A percentile compares a stretch with the other conserved stretches of the same genome.
These are phyloP conservation scores for Typhlichthys eigenmanni DNA, from an alignment of 2,797 vertebrate species.

Conservation along the genomic window DNA sequence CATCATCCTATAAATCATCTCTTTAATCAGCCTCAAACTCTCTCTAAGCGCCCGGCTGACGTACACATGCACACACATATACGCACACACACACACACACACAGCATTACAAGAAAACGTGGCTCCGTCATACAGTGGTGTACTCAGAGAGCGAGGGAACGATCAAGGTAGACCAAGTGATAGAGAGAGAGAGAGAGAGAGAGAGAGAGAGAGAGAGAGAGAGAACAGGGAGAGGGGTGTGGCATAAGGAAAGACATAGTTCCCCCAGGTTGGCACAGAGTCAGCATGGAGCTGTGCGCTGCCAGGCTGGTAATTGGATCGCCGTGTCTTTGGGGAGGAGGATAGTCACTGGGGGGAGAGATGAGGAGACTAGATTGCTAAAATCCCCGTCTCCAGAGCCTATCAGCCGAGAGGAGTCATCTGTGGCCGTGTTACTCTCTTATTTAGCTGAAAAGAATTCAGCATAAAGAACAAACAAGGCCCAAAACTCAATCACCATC, in stretches of 20 bases:
- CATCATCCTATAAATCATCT: slow-evolving; percentile 78
- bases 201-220: slow-evolving; percentile 32
- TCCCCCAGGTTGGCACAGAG: slow-evolving; percentile 56
- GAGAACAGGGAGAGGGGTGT: slow-evolving; percentile 14
- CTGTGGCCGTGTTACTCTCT: slow-evolving; percentile 38
- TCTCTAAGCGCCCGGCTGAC: slow-evolving; percentile 63
- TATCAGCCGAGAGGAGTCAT: slow-evolving; percentile 43
- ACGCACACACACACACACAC: slow-evolving; percentile 7
- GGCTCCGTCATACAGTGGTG: slow-evolving; percentile 45
- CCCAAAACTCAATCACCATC: slow-evolving; percentile 42
- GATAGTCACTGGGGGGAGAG: slow-evolving; percentile 37
- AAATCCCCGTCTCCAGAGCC: slow-evolving; percentile 57
- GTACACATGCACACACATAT: neutral
- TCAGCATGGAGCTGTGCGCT: slow-evolving; percentile 50
- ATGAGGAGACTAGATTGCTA: slow-evolving; percentile 44
- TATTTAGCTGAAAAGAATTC: slow-evolving; percentile 52
- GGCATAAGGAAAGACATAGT: slow-evolving; percentile 37
- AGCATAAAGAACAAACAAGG: slow-evolving; percentile 40
- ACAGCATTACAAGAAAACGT: slow-evolving; percentile 30
- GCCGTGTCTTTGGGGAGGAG: slow-evolving; percentile 55
- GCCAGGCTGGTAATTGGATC: slow-evolving; percentile 71
- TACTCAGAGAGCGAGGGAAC: slow-evolving; percentile 40
- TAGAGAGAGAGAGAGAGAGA: slow-evolving; percentile 50
- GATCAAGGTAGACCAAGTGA: slow-evolving; percentile 38
- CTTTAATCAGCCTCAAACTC: slow-evolving; percentile 79